Conservation (phyloP, 2,888 invertebrate genomes). For the Melipona bicolor region DNA sequence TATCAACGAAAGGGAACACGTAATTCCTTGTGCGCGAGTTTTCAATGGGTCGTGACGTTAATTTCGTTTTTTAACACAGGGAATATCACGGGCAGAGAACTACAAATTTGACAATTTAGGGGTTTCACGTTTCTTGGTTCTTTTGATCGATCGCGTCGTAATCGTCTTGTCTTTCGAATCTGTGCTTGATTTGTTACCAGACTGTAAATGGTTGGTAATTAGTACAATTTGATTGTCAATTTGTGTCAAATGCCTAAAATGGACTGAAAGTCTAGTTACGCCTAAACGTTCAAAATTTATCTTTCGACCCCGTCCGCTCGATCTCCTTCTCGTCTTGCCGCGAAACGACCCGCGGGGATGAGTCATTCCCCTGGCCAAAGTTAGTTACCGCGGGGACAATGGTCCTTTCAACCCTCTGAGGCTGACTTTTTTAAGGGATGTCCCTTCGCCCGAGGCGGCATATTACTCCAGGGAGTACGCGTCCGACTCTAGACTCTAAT, state of each 20-base stretch:
- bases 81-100: neutral
- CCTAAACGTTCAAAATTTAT: neutral
- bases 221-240: too few relatives aligned
- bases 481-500: constrained; percentile 75
- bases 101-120: neutral
- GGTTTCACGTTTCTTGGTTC: neutral
- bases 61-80: neutral
- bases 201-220: neutral
- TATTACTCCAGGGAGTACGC: constrained; percentile 71
- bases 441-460: constrained; percentile 54
- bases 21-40: neutral
- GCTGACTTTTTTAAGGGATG: constrained; percentile 74
- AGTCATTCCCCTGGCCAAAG: constrained; percentile 53
- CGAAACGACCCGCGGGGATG: constrained; percentile 30
- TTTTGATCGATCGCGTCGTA: neutral
- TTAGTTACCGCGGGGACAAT: constrained; percentile 45
- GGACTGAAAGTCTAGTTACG: neutral
- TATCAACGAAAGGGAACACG: neutral
- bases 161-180: neutral
- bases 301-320: constrained; percentile 11
- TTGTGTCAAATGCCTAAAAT: too few relatives aligned
- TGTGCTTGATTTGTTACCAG: neutral
- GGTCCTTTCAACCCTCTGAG: constrained; percentile 52
- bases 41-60: neutral
- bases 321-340: constrained; percentile 22